Percentiles rank a stretch among this genome's conserved stretches.
Evolutionary conservation across 2,113 vertebrate species (phyloP).

Genomic region (Myrmecobius fasciatus): DNA sequence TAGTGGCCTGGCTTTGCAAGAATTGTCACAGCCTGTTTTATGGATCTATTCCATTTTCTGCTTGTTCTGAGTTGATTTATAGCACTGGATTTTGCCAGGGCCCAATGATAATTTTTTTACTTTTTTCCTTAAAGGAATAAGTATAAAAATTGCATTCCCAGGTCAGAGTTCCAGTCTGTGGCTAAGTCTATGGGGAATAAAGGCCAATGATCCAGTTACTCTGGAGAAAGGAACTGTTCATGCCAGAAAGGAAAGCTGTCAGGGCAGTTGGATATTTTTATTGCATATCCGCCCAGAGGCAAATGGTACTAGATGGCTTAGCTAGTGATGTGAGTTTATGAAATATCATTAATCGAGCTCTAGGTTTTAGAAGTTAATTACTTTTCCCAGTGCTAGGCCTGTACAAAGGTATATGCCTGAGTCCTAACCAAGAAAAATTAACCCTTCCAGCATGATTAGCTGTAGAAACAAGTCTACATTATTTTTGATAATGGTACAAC

Average conservation of each 20-base stretch:
- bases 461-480: conserved; percentile 6
- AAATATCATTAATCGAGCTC: conserved; percentile 16
- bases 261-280: conserved; percentile 46
- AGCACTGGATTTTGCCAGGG: conserved; percentile 23
- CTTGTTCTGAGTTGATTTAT: conserved; percentile 24
- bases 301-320: conserved; percentile 36
- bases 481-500: conserved; percentile 27
- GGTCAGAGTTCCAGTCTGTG: conserved; percentile 39
- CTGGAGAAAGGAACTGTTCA: conserved; percentile 44
- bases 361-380: neutral
- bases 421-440: conserved; percentile 57
- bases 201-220: conserved; percentile 54
- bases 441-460: conserved; percentile 40
- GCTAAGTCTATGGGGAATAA: conserved; percentile 44
- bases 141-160: neutral
- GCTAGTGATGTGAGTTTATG: conserved; percentile 45
- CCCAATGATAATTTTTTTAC: conserved; percentile 22
- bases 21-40: neutral
- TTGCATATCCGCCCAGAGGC: neutral
- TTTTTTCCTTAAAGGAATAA: conserved; percentile 10
- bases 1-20: neutral
- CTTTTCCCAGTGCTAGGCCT: neutral
- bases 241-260: neutral
- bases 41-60: neutral
- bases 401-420: neutral